phyloP scores from a whole-genome alignment of 2,888 invertebrate species.

The Chydorus sphaericus region DNA sequence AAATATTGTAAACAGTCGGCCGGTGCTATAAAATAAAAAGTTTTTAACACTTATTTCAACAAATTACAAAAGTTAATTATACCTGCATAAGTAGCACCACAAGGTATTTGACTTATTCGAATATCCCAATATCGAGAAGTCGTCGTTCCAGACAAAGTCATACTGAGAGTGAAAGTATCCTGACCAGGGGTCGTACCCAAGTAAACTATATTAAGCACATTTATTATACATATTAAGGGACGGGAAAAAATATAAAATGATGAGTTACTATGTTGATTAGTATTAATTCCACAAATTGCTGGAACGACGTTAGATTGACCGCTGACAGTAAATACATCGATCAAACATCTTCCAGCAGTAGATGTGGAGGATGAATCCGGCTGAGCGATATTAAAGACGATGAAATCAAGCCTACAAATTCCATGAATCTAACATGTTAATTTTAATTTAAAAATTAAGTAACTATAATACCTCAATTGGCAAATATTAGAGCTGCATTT shows the following conservation, averaged over 20 bases:
- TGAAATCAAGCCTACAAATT: constrained; percentile 18
- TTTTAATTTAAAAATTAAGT: too few relatives aligned
- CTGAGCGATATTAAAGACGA: constrained; percentile 12
- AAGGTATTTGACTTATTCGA: constrained; percentile 16
- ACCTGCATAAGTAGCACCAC: not conserved
- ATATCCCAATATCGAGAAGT: constrained; percentile 18
- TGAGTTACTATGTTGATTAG: constrained; percentile 18
- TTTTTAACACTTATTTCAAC: not conserved
- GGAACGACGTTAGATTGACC: constrained; percentile 53
- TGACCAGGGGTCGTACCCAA: constrained; percentile 47
- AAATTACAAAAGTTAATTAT: not conserved
- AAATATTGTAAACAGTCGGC: constrained; percentile 50
- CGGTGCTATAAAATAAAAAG: constrained; percentile 31
- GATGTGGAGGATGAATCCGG: constrained; percentile 12
- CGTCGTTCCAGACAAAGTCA: constrained; percentile 31
- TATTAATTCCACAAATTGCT: constrained; percentile 53
- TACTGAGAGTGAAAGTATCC: constrained; percentile 48
- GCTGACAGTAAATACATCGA: constrained; percentile 51
- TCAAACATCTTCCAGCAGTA: constrained; percentile 43
- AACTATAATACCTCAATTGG: constrained; percentile 50
- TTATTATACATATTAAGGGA: not conserved
- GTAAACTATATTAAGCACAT: constrained; percentile 36
- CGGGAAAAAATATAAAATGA: not conserved
- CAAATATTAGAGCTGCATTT: constrained; percentile 45
- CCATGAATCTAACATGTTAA: too few relatives aligned